Evolutionary conservation across 2,888 invertebrate genomes (phyloP), one percentile per base, ranked within the genome.

Genomic region (Azorinus chamasolen): DNA sequence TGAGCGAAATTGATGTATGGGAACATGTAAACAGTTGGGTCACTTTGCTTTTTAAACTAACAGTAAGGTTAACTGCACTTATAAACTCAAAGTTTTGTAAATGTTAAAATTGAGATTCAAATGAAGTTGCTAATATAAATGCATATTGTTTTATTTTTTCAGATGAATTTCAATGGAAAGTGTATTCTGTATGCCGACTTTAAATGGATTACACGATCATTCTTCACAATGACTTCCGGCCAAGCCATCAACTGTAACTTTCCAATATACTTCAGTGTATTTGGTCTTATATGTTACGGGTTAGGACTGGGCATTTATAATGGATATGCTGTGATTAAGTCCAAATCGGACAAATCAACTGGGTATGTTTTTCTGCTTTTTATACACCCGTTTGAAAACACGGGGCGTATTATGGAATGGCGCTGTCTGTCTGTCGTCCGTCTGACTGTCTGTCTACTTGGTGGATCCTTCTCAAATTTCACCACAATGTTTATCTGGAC

Each of bases 241-340:
- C 39, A 45, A 22, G 53, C 22, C 1, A 25, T 51, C 20, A 83
- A 85, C 61, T 89, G 89, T 58, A 80, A 86, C 55, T 87, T 88
- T 37, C 76, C 84, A 0, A 82, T 89, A 20, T 88, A 87, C 66
- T 69, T 86, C 22, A 70, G 72, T 64, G 88, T 88, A 16, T 85
- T 88, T 75, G 84, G 82, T 5, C 78, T 86, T 12, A 87, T 89
- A 25, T 80, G 88, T 46, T 89, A 86, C 69, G 83, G 84, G 1
- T 53, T 85, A 0, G 83, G 63, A 12, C 77, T 85, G 62, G 85
- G 83, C 16, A 27, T 73, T 2, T 89, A 88, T 62, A 73, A 87
- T 59, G 46, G 65, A 8, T 88, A 87, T 72, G 88, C 88, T 12
- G 68, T 84, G 8, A 68, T 69, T 18, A 76, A 76, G 51, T 83